Conservation (phyloP, 2,797 vertebrate species). For the Xenopus petersii region DNA sequence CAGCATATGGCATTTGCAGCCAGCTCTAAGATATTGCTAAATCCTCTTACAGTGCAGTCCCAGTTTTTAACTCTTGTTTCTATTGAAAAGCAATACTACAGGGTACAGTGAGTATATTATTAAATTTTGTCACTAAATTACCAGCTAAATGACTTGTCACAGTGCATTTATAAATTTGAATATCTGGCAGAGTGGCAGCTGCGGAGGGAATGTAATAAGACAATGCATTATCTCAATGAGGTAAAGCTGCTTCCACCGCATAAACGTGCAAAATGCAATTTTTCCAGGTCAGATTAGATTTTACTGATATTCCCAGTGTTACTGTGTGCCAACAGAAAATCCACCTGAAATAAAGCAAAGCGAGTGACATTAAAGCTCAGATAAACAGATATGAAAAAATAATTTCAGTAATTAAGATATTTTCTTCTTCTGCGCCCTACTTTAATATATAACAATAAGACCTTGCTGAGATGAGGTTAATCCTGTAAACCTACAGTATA, state of each 20-base stretch:
- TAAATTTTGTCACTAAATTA: conserved; percentile 56
- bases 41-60: conserved; percentile 40
- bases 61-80: conserved; percentile 53
- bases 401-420: conserved; percentile 2
- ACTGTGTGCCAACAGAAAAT: conserved; percentile 18
- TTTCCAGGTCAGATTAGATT: conserved; percentile 51
- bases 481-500: too few species aligned
- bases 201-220: conserved; percentile 57
- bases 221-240: conserved; percentile 56
- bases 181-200: conserved; percentile 62
- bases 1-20: neutral
- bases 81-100: conserved; percentile 44
- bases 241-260: conserved; percentile 53
- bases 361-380: conserved; percentile 16
- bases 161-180: conserved; percentile 64
- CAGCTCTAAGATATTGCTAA: neutral
- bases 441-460: too few species aligned
- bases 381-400: conserved; percentile 28
- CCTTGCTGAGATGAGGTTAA: too few species aligned
- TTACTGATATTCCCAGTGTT: conserved; percentile 55
- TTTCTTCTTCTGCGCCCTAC: too few species aligned
- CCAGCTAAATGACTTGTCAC: conserved; percentile 61
- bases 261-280: conserved; percentile 54
- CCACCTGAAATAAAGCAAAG: conserved; percentile 15
- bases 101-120: conserved; percentile 51